Conservation (phyloP, 1,140 invertebrate species). For the Rhopalosiphum padi region DNA sequence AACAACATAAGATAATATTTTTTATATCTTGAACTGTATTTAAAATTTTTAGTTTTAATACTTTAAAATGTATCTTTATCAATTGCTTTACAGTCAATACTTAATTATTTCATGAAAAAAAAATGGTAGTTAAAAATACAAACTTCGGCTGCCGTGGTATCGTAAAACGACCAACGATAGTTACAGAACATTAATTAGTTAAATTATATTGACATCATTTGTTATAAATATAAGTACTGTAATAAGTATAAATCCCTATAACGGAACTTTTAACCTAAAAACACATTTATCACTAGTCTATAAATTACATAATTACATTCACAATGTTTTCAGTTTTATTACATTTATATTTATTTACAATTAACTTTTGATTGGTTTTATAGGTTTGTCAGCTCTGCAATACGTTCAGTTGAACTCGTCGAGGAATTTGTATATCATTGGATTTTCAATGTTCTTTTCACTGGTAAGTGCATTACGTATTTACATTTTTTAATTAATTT, state of each 20-base stretch:
- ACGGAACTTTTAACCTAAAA: neutral
- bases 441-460: slow-evolving; percentile 85
- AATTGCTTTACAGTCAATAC: neutral
- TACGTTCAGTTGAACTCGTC: slow-evolving; percentile 83
- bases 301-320: neutral
- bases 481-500: neutral
- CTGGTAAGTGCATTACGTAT: slow-evolving; percentile 65
- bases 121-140: too few species aligned
- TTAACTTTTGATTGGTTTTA: slow-evolving; percentile 59
- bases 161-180: too few species aligned
- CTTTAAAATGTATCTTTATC: neutral
- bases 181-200: too few species aligned
- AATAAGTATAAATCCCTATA: too few species aligned
- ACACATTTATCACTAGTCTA: neutral
- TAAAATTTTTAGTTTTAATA: neutral
- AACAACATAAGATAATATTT: neutral
- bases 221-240: too few species aligned
- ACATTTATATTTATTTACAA: neutral
- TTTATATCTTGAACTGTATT: too few species aligned
- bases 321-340: neutral
- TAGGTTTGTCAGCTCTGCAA: slow-evolving; percentile 80
- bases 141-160: too few species aligned
- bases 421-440: slow-evolving; percentile 86
- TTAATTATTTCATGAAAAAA: neutral
- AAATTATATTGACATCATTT: too few species aligned